A percentile compares a stretch with the other conserved stretches of the same genome.
Conservation (phyloP, 2,797 vertebrate genomes). For the Gallirallus australis region DNA sequence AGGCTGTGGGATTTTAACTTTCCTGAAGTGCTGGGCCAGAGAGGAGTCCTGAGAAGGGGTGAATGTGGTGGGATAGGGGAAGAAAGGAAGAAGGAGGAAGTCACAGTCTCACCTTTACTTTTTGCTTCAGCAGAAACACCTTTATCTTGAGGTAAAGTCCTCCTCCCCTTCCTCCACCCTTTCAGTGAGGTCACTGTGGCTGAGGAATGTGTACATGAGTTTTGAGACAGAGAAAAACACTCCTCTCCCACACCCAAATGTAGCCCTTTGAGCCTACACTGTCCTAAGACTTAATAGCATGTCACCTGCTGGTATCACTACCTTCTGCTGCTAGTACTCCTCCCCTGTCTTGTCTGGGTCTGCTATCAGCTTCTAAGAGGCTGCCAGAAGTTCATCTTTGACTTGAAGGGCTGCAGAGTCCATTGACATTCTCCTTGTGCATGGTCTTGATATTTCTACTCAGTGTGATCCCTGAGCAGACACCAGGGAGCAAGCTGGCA, state of each 20-base stretch:
- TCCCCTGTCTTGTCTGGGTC: neutral
- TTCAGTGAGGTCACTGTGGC: neutral
- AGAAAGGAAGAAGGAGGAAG: neutral
- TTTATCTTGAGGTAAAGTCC: neutral
- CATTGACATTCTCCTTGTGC: rapidly evolving
- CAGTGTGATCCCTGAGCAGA: neutral
- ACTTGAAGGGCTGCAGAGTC: neutral
- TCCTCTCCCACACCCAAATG: neutral
- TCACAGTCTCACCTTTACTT: neutral
- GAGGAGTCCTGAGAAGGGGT: neutral
- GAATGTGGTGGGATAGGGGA: neutral
- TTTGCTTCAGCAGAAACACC: neutral
- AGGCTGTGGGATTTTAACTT: neutral
- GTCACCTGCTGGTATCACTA: neutral
- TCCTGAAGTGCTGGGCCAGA: neutral
- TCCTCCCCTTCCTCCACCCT: neutral
- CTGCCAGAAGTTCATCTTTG: neutral
- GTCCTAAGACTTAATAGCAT: slow-evolving; percentile 7
- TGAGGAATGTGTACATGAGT: neutral
- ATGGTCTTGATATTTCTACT: neutral
- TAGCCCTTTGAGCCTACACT: neutral
- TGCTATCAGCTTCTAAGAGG: neutral
- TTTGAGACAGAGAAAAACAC: slow-evolving; percentile 14
- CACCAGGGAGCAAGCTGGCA: neutral
- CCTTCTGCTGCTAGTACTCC: neutral